Base-by-base conservation (phyloP, 30 jellyfish, hydroid and myxozoan genomes). In the Turritopsis rubra region DNA sequence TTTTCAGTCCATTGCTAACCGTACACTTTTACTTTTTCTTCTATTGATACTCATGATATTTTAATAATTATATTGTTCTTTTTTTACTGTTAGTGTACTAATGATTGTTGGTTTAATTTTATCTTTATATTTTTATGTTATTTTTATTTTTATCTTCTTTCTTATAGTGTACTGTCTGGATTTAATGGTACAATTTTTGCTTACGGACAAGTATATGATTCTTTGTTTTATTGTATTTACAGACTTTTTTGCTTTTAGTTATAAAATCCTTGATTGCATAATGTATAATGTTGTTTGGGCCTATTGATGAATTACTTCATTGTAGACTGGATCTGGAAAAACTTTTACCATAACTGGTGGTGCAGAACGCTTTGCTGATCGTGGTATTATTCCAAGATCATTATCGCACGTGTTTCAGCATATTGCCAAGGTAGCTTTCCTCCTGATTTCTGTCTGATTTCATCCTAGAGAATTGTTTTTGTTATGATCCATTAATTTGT, bases 321-420 rank as follows among this genome's bases (percentile, higher is more conserved):
- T 21, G 1, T 60, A 92, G 98, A 92, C 98, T 0, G 98, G 98
- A 4, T 92, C 98, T 66, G 98, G 98, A 18, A 92, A 92, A 80
- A 92, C 98, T 53, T 92, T 92, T 60, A 92, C 98, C 22, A 92
- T 92, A 0, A 92, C 98, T 18, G 98, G 98, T 16, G 98, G 98
- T 7, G 96, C 98, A 7, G 98, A 92, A 80, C 82, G 96, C 1
- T 92, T 84, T 78, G 87, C 72, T 31, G 98, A 92, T 72, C 79
- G 98, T 29, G 98, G 98, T 73, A 88, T 92, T 78, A 92, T 92
- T 21, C 98, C 98, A 54, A 88, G 98, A 79, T 68, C 96, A n/a
- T 84, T 92, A 19, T 88, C 98, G 5, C 86, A 85, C 72, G 88
- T 92, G 16, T 92, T 92, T 84, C 54, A 66, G 16, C 89, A 92